Conservation (phyloP, 1,140 invertebrate species). For the Bombus impatiens region DNA sequence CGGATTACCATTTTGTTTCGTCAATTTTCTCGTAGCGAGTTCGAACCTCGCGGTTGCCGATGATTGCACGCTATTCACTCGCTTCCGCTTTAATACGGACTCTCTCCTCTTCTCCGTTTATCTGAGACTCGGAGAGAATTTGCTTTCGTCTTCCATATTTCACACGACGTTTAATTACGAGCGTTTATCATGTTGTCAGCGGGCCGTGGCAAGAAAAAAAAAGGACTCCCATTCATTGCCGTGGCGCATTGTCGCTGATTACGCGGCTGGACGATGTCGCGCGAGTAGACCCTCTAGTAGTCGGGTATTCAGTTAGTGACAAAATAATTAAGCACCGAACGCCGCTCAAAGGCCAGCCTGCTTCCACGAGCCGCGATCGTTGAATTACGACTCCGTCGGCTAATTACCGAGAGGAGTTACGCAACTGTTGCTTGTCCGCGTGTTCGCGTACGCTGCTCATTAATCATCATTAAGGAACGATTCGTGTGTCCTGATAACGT, state of each 20-base stretch:
- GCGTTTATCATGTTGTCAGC: constrained; percentile 37
- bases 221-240: background rate
- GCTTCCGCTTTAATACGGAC: constrained; percentile 23
- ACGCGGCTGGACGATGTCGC: constrained; percentile 9
- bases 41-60: constrained; percentile 19
- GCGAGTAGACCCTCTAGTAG: background rate
- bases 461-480: constrained; percentile 70
- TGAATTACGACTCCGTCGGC: constrained; percentile 34
- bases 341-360: constrained; percentile 14
- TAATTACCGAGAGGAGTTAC: constrained; percentile 60
- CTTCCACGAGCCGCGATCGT: constrained; percentile 29
- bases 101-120: background rate
- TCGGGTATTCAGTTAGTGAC: constrained; percentile 44
- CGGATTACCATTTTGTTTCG: constrained; percentile 13
- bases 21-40: constrained; percentile 1
- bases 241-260: constrained; percentile 26
- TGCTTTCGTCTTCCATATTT: constrained; percentile 19
- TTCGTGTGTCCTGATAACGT: constrained; percentile 49
- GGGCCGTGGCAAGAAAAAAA: background rate
- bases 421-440: constrained; percentile 28
- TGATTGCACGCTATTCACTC: constrained; percentile 36
- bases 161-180: constrained; percentile 35
- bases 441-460: constrained; percentile 26
- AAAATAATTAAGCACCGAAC: constrained; percentile 60
- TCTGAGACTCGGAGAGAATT: background rate